Evolutionary conservation across 2,113 vertebrate genomes (phyloP).

Genomic region (Oreochromis aureus): DNA sequence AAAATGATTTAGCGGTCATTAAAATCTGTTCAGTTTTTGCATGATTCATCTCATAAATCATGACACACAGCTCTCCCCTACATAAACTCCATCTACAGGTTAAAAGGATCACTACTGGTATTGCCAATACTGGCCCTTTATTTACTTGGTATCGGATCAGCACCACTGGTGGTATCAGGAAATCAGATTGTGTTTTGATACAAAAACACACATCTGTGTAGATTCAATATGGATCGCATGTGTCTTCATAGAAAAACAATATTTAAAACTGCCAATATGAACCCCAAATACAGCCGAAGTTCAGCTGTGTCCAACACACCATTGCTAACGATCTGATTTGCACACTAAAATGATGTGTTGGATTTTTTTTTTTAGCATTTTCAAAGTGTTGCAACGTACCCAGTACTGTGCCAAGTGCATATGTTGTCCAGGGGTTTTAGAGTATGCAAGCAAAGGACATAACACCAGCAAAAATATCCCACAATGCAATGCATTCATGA

Average conservation of each 20-base stretch:
- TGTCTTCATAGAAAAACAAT: background rate
- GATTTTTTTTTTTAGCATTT: background rate
- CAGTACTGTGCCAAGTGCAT: background rate
- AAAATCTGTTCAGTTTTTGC: background rate
- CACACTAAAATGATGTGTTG: background rate
- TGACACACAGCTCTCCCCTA: background rate
- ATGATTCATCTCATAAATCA: background rate
- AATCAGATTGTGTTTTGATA: background rate
- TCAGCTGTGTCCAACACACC: background rate
- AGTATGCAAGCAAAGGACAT: background rate
- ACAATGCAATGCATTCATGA: background rate
- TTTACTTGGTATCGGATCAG: background rate
- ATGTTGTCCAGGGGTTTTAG: background rate
- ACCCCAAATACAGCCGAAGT: background rate
- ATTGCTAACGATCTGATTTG: background rate
- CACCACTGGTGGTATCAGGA: background rate
- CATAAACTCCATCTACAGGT: background rate
- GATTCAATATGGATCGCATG: background rate
- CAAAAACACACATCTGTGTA: background rate
- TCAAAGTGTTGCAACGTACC: background rate
- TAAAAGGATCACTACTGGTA: background rate
- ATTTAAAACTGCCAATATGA: background rate
- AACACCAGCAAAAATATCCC: background rate
- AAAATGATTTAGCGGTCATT: background rate
- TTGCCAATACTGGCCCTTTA: background rate